phyloP scores from a whole-genome alignment of 2,888 invertebrate species.

The Leucophenga maculata region DNA sequence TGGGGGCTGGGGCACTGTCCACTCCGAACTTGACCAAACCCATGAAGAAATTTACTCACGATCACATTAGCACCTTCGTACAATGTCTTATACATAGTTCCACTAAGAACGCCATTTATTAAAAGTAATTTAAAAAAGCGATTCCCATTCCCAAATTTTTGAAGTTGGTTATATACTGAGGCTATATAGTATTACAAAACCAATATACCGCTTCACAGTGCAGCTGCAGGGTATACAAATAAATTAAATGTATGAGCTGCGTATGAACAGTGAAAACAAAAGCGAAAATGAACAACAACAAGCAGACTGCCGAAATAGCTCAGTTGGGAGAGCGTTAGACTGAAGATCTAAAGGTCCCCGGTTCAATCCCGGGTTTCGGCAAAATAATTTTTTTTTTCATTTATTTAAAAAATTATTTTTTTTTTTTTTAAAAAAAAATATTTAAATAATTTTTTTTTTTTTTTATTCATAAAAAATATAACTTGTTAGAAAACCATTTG shows the following conservation, averaged over 20 bases:
- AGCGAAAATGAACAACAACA: not conserved
- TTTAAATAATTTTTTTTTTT: not conserved
- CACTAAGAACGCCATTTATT: no score
- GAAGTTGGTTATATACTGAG: no score
- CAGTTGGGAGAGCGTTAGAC: slow-evolving; percentile 87
- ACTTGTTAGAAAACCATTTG: slow-evolving; percentile 58
- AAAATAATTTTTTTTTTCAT: slow-evolving; percentile 48
- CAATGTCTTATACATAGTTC: no score
- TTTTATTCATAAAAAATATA: slow-evolving; percentile 63
- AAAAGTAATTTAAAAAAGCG: no score
- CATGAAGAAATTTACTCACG: no score
- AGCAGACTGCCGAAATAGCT: slow-evolving; percentile 80
- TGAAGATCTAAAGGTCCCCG: slow-evolving; percentile 84
- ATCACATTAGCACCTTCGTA: no score
- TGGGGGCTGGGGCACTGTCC: no score
- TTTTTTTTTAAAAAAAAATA: not conserved
- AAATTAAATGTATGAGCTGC: slow-evolving; percentile 18
- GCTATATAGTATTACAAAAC: no score
- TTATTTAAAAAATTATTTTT: not conserved
- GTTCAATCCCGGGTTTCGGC: slow-evolving; percentile 84
- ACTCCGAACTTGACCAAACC: no score
- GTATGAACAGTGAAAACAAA: not conserved
- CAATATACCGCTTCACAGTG: not conserved
- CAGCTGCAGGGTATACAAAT: slow-evolving; percentile 9
- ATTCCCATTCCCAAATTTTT: no score